A percentile compares a stretch with the other conserved stretches of the same genome.
phyloP scores from a whole-genome alignment of 92 coral and sea anemone genomes.

The Porites cylindrica region DNA sequence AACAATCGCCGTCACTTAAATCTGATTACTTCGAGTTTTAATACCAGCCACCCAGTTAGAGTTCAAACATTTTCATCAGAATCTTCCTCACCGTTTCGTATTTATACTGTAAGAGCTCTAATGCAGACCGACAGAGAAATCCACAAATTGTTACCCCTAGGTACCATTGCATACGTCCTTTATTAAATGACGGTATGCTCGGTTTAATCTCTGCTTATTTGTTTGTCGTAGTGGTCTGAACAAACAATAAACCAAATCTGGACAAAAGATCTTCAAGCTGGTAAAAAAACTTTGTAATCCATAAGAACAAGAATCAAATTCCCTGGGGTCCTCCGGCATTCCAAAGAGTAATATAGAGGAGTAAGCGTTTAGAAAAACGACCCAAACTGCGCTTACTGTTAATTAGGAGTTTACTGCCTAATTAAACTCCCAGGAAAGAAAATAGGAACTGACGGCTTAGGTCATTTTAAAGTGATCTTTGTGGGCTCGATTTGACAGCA shows the following conservation, averaged over 20 bases:
- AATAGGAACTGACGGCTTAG: not conserved
- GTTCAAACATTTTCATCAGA: not conserved
- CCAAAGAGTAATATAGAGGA: slow-evolving; percentile 6
- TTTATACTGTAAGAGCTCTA: not conserved
- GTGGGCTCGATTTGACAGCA: not conserved
- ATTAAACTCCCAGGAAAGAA: not conserved
- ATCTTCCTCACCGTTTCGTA: not conserved
- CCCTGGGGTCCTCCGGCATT: slow-evolving; percentile 26
- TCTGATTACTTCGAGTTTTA: slow-evolving; percentile 18
- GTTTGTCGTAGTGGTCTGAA: not conserved
- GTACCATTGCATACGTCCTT: not conserved
- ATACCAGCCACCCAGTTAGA: slow-evolving; percentile 23
- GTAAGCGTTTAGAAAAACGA: not conserved
- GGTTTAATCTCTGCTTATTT: slow-evolving; percentile 18
- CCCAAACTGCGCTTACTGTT: not conserved
- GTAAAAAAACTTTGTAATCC: slow-evolving; percentile 13
- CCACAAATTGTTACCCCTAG: not conserved
- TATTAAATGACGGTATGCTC: not conserved
- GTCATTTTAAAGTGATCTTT: not conserved
- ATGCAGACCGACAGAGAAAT: slow-evolving; percentile 2
- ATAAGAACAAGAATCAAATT: slow-evolving; percentile 16
- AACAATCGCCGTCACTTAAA: slow-evolving; percentile 45
- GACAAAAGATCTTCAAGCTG: slow-evolving; percentile 20
- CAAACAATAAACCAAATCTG: slow-evolving; percentile 37
- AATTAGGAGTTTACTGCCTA: not conserved